These are phyloP conservation scores for Cheilosia scutellata DNA, from an alignment of 2,888 invertebrate genomes.

Conservation along the genomic window DNA sequence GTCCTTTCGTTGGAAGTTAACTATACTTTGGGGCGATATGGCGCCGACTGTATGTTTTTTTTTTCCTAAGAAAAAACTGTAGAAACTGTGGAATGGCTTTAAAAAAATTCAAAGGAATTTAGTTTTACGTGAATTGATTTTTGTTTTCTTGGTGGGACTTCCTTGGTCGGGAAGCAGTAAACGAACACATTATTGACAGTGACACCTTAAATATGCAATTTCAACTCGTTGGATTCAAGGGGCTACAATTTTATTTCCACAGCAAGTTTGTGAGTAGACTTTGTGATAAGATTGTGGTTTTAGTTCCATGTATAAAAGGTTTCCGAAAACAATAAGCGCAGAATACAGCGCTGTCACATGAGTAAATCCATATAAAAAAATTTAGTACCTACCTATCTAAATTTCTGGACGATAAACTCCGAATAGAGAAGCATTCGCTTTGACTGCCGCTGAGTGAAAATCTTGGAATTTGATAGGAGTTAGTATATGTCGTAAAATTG, in stretches of 20 bases:
- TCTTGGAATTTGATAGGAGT: background rate
- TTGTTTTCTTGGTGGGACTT: no score
- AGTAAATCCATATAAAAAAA: background rate
- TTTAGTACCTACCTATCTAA: background rate
- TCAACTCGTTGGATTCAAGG: no score
- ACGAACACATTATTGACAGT: background rate
- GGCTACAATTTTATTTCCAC: no score
- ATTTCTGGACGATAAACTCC: background rate
- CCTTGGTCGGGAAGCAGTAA: background rate
- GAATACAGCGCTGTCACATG: background rate
- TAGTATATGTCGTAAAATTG: background rate
- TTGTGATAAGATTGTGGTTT: no score
- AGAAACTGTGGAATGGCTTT: background rate
- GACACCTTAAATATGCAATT: background rate
- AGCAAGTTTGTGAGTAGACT: no score
- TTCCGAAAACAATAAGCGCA: background rate
- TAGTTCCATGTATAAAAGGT: background rate
- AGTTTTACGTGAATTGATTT: no score
- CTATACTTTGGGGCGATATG: slow-evolving; percentile 28
- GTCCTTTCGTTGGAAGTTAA: slow-evolving; percentile 44
- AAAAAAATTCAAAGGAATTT: background rate
- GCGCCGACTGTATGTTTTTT: slow-evolving; percentile 6
- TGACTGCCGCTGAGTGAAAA: background rate
- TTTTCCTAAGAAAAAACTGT: background rate
- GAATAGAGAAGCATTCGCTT: background rate